Evolutionary conservation across 2,113 vertebrate species (phyloP).

Genomic region (Chaetodon trifascialis): DNA sequence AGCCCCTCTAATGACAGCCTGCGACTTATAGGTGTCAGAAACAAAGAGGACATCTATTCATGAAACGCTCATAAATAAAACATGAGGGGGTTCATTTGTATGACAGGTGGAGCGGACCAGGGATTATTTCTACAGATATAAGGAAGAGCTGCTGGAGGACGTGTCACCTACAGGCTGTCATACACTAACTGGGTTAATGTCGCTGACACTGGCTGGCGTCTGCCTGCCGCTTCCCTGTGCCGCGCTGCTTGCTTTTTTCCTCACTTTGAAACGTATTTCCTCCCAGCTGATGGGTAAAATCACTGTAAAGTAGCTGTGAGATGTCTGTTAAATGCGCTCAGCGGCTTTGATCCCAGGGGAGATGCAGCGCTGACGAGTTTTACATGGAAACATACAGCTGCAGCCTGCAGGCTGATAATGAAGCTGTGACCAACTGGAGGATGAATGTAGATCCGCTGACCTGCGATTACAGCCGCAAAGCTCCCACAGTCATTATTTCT

Average conservation of each 20-base stretch:
- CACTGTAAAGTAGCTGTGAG: slow-evolving; percentile 31
- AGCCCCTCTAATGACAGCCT: background rate
- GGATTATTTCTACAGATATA: slow-evolving; percentile 72
- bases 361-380: slow-evolving; percentile 1
- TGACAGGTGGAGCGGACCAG: slow-evolving; percentile 69
- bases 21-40: slow-evolving; percentile 66
- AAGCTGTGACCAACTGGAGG: slow-evolving; percentile 13
- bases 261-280: slow-evolving; percentile 11
- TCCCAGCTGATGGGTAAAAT: slow-evolving; percentile 21
- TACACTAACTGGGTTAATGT: slow-evolving; percentile 43
- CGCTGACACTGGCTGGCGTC: slow-evolving; percentile 38
- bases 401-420: slow-evolving; percentile 21
- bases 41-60: slow-evolving; percentile 71
- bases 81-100: slow-evolving; percentile 60
- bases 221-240: slow-evolving; percentile 5
- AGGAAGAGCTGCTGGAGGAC: slow-evolving; percentile 39
- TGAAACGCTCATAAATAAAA: slow-evolving; percentile 77
- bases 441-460: slow-evolving; percentile 21
- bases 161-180: slow-evolving; percentile 44
- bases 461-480: slow-evolving; percentile 1
- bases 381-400: slow-evolving; percentile 10
- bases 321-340: slow-evolving; percentile 13
- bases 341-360: slow-evolving; percentile 44
- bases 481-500: background rate
- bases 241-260: background rate